Evolutionary conservation across 2,888 invertebrate species (phyloP).

Genomic region (Leptura quadrifasciata): DNA sequence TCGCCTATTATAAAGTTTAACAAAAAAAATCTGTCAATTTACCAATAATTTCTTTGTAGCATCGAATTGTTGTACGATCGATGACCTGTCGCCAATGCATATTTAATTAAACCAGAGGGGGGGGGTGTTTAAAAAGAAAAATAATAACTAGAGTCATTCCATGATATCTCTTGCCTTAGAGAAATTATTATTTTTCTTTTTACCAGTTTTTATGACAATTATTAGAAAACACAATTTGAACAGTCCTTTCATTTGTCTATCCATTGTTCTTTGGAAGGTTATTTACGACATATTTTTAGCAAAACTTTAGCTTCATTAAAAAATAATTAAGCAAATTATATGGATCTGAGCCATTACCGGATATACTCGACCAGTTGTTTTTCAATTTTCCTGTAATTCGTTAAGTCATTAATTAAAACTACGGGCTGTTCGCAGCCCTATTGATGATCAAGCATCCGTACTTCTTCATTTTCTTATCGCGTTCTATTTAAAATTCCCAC

Average conservation of each 20-base stretch:
- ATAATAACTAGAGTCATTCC: too few relatives aligned
- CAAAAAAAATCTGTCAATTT: too few relatives aligned
- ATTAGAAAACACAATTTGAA: background rate
- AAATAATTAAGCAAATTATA: conserved; percentile 34
- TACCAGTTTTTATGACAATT: background rate
- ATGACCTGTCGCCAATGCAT: too few relatives aligned
- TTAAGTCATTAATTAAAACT: conserved; percentile 36
- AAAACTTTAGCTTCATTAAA: conserved; percentile 15
- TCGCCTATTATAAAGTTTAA: too few relatives aligned
- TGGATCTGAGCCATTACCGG: conserved; percentile 10
- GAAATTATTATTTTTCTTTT: background rate
- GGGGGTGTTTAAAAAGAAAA: too few relatives aligned
- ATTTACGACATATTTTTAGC: conserved; percentile 15
- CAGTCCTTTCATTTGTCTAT: background rate
- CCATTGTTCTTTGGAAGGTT: background rate
- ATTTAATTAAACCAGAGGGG: too few relatives aligned
- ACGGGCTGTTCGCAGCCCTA: conserved; percentile 19
- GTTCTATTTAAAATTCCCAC: conserved; percentile 25
- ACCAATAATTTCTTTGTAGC: too few relatives aligned
- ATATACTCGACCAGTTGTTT: conserved; percentile 29
- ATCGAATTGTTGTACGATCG: too few relatives aligned
- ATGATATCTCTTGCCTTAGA: too few relatives aligned
- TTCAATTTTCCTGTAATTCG: conserved; percentile 31
- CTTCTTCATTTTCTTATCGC: conserved; percentile 31
- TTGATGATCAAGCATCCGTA: conserved; percentile 32